Evolutionary conservation across 2,888 invertebrate species (phyloP).

Genomic region (Xanthia togata): DNA sequence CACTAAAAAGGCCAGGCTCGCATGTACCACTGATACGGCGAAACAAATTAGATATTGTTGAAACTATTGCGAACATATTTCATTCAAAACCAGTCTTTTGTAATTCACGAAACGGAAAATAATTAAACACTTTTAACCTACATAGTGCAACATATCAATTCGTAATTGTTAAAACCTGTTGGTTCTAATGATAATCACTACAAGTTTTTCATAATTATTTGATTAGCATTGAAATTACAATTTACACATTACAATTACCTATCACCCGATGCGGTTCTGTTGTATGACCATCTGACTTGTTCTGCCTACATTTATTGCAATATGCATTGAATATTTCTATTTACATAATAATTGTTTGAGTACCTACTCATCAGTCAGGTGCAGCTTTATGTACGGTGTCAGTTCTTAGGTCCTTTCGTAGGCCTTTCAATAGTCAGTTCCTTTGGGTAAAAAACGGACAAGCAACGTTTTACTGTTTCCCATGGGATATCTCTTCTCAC

Average conservation of each 20-base stretch:
- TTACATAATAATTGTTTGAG: slow-evolving; percentile 5
- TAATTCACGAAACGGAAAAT: slow-evolving; percentile 47
- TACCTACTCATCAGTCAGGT: not conserved
- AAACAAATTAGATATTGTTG: slow-evolving; percentile 47
- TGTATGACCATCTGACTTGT: slow-evolving; percentile 11
- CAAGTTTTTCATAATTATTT: slow-evolving; percentile 11
- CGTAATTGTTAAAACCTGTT: slow-evolving; percentile 37
- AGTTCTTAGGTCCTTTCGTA: not conserved
- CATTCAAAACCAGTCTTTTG: slow-evolving; percentile 40
- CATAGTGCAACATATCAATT: slow-evolving; percentile 45
- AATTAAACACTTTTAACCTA: slow-evolving; percentile 47
- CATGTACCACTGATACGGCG: slow-evolving; percentile 26
- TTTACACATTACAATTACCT: slow-evolving; percentile 2
- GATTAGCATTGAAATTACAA: slow-evolving; percentile 27
- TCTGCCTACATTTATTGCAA: slow-evolving; percentile 17
- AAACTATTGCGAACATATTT: slow-evolving; percentile 39
- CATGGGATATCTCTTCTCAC: not conserved
- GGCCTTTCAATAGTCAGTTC: not conserved
- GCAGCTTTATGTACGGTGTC: not conserved
- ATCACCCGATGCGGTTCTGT: not conserved
- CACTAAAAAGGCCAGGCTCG: slow-evolving; percentile 49
- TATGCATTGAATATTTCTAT: slow-evolving; percentile 28
- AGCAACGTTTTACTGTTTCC: not conserved
- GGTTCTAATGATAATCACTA: slow-evolving; percentile 1
- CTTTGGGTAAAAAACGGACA: not conserved